A percentile compares a stretch with the other conserved stretches of the same genome.
Conservation (phyloP, 1,140 invertebrate species). For the Drosophila pachea region DNA sequence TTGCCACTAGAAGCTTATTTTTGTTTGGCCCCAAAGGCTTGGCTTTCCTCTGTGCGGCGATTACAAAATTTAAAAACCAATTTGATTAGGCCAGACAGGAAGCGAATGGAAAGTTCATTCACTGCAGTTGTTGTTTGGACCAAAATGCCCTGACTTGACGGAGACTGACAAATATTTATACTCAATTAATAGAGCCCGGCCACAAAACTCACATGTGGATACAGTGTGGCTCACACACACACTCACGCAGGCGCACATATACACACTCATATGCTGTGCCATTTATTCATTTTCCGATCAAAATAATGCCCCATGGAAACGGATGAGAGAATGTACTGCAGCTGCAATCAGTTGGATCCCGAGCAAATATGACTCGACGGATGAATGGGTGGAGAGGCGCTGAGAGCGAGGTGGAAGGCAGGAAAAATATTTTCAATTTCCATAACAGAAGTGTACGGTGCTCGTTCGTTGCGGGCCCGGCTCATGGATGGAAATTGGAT, state of each 20-base stretch:
- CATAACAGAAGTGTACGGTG: slow-evolving; percentile 62
- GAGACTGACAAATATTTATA: slow-evolving; percentile 66
- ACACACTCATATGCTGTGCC: slow-evolving; percentile 34
- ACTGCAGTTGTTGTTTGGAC: slow-evolving; percentile 4
- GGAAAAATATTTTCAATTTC: slow-evolving; percentile 74
- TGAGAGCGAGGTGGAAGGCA: slow-evolving; percentile 17
- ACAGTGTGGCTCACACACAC: too few relatives aligned
- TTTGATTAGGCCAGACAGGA: slow-evolving; percentile 10
- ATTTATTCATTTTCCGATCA: slow-evolving; percentile 64
- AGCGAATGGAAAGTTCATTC: slow-evolving; percentile 5
- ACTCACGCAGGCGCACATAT: not conserved
- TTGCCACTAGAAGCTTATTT: slow-evolving; percentile 1
- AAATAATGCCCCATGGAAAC: slow-evolving; percentile 64
- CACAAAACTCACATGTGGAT: slow-evolving; percentile 53
- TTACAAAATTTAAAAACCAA: slow-evolving; percentile 13
- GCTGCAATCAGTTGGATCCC: slow-evolving; percentile 43
- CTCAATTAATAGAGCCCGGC: slow-evolving; percentile 64
- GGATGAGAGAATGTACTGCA: slow-evolving; percentile 46
- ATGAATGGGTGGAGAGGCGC: slow-evolving; percentile 10
- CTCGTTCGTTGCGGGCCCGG: not conserved
- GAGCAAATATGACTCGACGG: slow-evolving; percentile 43
- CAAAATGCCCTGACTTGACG: slow-evolving; percentile 33
- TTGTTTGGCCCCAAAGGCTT: not conserved
- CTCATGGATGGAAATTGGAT: slow-evolving; percentile 11
- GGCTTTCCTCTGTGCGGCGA: not conserved